Conservation (phyloP, 2,888 invertebrate species). For the Nemotelus nigrinus region DNA sequence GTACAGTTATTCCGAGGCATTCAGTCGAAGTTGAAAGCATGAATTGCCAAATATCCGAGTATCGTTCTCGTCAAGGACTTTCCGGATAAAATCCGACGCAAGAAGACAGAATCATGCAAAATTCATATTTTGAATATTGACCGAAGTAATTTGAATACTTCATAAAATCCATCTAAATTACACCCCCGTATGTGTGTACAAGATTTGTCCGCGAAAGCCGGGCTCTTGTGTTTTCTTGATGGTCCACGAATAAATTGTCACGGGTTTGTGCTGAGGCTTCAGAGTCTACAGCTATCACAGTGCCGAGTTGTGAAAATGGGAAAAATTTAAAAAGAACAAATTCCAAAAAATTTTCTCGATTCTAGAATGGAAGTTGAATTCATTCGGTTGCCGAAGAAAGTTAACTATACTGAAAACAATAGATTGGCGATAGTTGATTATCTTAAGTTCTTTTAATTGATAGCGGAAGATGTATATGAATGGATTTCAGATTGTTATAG, state of each 20-base stretch:
- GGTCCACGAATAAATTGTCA: not conserved
- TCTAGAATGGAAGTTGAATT: too few species aligned
- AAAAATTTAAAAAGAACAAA: too few species aligned
- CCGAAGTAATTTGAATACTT: not conserved
- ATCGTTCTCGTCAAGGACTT: not conserved
- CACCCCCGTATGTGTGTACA: not conserved
- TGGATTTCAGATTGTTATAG: too few species aligned
- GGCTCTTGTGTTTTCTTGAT: not conserved
- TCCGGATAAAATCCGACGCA: not conserved
- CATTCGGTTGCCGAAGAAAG: too few species aligned
- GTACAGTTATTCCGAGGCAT: not conserved
- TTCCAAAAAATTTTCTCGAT: too few species aligned
- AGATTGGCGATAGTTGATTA: too few species aligned
- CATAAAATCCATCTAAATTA: slow-evolving; percentile 31
- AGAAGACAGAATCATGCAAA: slow-evolving; percentile 5
- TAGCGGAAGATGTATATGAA: too few species aligned
- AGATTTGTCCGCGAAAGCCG: not conserved
- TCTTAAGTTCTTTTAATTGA: too few species aligned
- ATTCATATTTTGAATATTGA: slow-evolving; percentile 3
- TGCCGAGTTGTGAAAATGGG: too few species aligned
- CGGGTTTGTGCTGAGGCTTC: not conserved
- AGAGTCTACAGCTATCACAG: too few species aligned
- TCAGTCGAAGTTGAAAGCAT: not conserved
- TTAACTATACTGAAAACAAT: too few species aligned
- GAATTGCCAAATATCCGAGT: not conserved